phyloP scores from a whole-genome alignment of 2,888 invertebrate species.

The Netelia melanura region DNA sequence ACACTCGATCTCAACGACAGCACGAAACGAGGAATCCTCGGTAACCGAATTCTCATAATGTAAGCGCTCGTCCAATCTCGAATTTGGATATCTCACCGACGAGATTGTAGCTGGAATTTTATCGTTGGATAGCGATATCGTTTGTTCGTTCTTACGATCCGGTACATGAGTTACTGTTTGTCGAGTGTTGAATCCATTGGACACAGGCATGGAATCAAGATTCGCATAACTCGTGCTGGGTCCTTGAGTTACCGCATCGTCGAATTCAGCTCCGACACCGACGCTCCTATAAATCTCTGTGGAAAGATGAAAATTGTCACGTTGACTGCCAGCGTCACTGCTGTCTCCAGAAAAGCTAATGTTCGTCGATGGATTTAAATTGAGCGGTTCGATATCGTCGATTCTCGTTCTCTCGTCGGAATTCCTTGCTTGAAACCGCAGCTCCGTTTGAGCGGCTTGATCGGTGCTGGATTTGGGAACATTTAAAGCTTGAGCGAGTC shows the following conservation, averaged over 20 bases:
- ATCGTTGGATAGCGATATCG: background rate
- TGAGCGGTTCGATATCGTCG: conserved; percentile 65
- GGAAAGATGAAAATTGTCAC: conserved; percentile 76
- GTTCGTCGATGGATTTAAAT: conserved; percentile 72
- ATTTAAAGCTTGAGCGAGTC: conserved; percentile 74
- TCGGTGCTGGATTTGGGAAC: conserved; percentile 73
- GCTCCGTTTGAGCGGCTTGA: conserved; percentile 73
- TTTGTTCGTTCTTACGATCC: conserved; percentile 33
- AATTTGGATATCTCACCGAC: conserved; percentile 27
- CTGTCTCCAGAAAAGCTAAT: conserved; percentile 75
- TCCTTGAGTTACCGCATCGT: conserved; percentile 74
- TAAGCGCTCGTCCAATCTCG: conserved; percentile 57
- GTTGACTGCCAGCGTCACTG: conserved; percentile 75
- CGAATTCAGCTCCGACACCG: conserved; percentile 82
- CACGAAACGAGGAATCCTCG: conserved; percentile 83
- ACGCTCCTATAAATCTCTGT: conserved; percentile 80
- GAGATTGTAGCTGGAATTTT: conserved; percentile 6
- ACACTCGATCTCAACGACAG: conserved; percentile 86
- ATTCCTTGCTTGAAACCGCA: conserved; percentile 52
- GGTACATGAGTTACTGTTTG: conserved; percentile 6
- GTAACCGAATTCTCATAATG: conserved; percentile 66
- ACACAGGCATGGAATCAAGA: conserved; percentile 33
- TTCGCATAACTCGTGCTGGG: conserved; percentile 68
- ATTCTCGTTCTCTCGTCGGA: conserved; percentile 42
- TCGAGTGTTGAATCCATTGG: conserved; percentile 26